Conservation (phyloP, 2,888 invertebrate species). For the Serripes groenlandicus region DNA sequence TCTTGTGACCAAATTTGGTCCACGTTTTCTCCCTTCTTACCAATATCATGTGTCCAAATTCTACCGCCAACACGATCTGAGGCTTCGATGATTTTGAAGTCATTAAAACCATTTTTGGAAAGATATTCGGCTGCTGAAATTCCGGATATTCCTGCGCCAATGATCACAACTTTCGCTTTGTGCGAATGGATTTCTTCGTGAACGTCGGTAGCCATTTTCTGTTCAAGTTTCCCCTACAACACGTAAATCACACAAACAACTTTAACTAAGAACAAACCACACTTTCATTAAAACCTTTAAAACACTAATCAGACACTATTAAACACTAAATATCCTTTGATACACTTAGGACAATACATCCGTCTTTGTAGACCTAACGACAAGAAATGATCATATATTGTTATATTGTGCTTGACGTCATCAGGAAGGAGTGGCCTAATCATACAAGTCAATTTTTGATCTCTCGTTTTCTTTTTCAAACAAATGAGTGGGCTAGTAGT, state of each 20-base stretch:
- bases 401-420: constrained; percentile 51
- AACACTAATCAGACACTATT: too few species aligned
- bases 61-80: constrained; percentile 84
- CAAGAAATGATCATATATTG: constrained; percentile 36
- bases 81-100: constrained; percentile 84
- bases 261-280: too few species aligned
- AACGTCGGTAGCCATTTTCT: constrained; percentile 66
- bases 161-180: constrained; percentile 80
- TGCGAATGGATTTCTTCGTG: constrained; percentile 35
- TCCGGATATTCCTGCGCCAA: constrained; percentile 85
- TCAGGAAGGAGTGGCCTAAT: constrained; percentile 49
- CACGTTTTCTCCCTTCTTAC: constrained; percentile 54
- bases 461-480: not conserved
- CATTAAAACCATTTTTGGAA: constrained; percentile 79
- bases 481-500: too few species aligned
- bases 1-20: too few species aligned
- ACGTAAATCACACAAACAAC: too few species aligned
- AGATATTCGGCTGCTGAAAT: constrained; percentile 83
- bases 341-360: not conserved
- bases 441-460: constrained; percentile 36
- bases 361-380: constrained; percentile 47
- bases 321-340: not conserved
- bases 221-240: not conserved
- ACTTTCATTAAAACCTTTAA: too few species aligned
- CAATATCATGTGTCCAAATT: constrained; percentile 84